Conservation (phyloP, 2,888 invertebrate genomes). For the Pycnomerus fuliginosus region DNA sequence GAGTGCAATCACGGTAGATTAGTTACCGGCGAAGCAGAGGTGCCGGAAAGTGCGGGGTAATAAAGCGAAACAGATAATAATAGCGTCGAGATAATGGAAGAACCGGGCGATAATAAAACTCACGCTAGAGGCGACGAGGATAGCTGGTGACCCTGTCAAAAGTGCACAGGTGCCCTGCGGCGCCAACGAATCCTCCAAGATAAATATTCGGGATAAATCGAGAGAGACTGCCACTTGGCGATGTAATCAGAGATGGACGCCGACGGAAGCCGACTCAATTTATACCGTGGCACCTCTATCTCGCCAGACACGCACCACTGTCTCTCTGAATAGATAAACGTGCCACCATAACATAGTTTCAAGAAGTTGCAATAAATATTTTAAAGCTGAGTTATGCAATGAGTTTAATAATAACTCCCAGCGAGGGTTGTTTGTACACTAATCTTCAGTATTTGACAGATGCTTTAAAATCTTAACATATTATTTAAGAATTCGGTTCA, state of each 20-base stretch:
- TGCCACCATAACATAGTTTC: no score
- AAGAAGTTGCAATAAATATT: no score
- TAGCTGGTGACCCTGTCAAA: slow-evolving; percentile 25
- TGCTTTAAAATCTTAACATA: no score
- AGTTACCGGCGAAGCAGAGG: slow-evolving; percentile 39
- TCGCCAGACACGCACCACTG: no score
- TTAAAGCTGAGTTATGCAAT: no score
- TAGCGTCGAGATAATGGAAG: slow-evolving; percentile 44
- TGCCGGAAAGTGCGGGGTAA: slow-evolving; percentile 32
- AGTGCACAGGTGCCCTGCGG: slow-evolving; percentile 21
- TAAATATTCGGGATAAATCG: slow-evolving; percentile 34
- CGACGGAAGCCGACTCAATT: no score
- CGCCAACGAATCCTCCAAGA: slow-evolving; percentile 25
- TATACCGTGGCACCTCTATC: no score
- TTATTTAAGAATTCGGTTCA: no score
- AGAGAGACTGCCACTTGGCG: slow-evolving; percentile 31
- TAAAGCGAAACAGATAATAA: slow-evolving; percentile 38
- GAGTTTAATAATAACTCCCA: no score
- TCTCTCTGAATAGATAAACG: no score
- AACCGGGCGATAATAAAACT: slow-evolving; percentile 43
- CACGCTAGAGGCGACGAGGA: slow-evolving; percentile 20
- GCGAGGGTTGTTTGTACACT: no score
- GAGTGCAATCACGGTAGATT: slow-evolving; percentile 45
- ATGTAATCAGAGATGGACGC: slow-evolving; percentile 30
- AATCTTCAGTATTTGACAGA: no score